Base-by-base conservation (phyloP, 2,797 vertebrate genomes). In the Schizopygopsis pylzovi region DNA sequence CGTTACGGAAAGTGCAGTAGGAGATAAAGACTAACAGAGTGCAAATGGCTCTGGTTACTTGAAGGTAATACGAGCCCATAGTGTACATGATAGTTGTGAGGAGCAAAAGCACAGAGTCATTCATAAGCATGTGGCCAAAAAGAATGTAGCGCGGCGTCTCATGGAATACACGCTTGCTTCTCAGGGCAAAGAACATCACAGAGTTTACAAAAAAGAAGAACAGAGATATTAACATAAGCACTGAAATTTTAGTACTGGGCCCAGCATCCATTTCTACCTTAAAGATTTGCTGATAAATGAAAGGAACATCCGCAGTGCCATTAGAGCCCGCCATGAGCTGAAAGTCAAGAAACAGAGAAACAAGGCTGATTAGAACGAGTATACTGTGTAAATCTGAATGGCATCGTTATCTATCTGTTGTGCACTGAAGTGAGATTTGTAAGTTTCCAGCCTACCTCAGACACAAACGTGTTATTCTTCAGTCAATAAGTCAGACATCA, bases 61-160 rank as follows among this genome's bases (percentile, higher is more conserved):
- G 37, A 0, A 92, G 1, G 9, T 43, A 33, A 22, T 8, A 18
- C 1, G 54, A 0, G 33, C 86, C 28, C 1, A 93, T 4, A 0
- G 91, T 12, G 61, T 84, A 92, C 8, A 92, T 1, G 1, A 91
- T 0, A 45, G 89, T 88, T 0, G 90, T 84, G 2, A 82, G 2
- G 0, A 33, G 6, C 54, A 94, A 33, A 49, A 88, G 89, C 1
- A 90, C 12, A 0, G 93, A 92, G 49, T 95, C 93, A 71, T 85
- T 89, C 9, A 90, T 28, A 9, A 91, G 88, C 88, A 91, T 90
- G 85, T 90, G 82, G 28, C 87, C 82, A 49, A 93, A 90, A 1
- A 94, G 90, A 67, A 93, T 83, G 61, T 92, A 94, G 8, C 93
- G 92, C 0, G 90, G 85, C 0, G 89, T 92, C 75, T 94, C 93